These are phyloP conservation scores for Conchocele bisecta DNA, from an alignment of 2,888 invertebrate genomes.

Conservation along the genomic window DNA sequence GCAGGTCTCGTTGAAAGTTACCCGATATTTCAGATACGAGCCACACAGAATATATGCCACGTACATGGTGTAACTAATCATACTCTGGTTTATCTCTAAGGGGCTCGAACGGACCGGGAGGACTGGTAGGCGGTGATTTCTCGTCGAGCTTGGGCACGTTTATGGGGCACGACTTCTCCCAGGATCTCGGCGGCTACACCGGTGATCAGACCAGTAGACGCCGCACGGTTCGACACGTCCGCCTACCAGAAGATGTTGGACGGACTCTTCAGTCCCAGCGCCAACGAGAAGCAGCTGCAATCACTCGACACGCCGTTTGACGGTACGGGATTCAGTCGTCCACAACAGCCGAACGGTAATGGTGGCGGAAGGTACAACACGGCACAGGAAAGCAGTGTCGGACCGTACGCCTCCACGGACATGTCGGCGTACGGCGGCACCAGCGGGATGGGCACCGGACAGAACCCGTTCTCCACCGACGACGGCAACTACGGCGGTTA, in stretches of 20 bases:
- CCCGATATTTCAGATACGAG: no score
- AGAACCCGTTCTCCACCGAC: not conserved
- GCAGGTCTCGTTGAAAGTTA: no score
- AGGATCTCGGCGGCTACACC: not conserved
- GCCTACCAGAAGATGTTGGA: slow-evolving; percentile 50
- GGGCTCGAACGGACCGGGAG: slow-evolving; percentile 3
- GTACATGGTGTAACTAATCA: no score
- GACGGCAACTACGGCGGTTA: no score
- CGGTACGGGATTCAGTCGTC: slow-evolving; percentile 14
- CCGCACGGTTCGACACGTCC: slow-evolving; percentile 44
- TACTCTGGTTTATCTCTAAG: no score
- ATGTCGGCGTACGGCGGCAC: slow-evolving; percentile 17
- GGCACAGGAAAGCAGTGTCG: slow-evolving; percentile 36
- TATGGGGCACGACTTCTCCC: slow-evolving; percentile 46
- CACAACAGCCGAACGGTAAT: slow-evolving; percentile 1
- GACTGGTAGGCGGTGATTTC: slow-evolving; percentile 27
- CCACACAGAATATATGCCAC: no score
- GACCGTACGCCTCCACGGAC: slow-evolving; percentile 44
- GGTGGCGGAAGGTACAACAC: slow-evolving; percentile 30
- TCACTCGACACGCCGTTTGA: slow-evolving; percentile 38
- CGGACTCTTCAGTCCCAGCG: slow-evolving; percentile 38
- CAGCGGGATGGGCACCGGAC: slow-evolving; percentile 1
- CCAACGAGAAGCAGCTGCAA: slow-evolving; percentile 20
- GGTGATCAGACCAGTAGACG: not conserved
- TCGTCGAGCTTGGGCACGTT: slow-evolving; percentile 3